These are phyloP conservation scores for Plemyria rubiginata DNA, from an alignment of 2,888 invertebrate genomes.

Conservation along the genomic window DNA sequence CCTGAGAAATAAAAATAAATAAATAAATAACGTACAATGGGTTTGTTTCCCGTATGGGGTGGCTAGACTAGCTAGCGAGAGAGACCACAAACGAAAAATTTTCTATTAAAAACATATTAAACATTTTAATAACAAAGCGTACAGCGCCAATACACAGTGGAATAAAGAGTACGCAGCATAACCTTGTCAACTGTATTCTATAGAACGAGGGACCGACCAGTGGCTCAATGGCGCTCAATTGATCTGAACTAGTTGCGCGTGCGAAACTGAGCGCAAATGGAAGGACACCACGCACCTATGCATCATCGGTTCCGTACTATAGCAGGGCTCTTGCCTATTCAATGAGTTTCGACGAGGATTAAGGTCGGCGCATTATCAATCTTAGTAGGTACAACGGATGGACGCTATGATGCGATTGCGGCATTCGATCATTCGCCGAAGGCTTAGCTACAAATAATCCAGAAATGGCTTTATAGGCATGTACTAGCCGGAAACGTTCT, in stretches of 20 bases:
- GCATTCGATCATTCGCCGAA: slow-evolving; percentile 27
- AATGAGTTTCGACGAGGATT: slow-evolving; percentile 39
- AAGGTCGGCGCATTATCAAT: slow-evolving; percentile 37
- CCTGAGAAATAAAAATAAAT: too few species aligned
- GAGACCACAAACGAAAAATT: too few species aligned
- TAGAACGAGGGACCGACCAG: slow-evolving; percentile 66
- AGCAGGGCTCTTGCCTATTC: slow-evolving; percentile 34
- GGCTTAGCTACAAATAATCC: slow-evolving; percentile 30
- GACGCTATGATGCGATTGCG: slow-evolving; percentile 32
- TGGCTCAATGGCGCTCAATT: slow-evolving; percentile 79
- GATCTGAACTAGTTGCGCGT: slow-evolving; percentile 77
- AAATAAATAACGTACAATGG: too few species aligned
- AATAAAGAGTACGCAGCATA: slow-evolving; percentile 58
- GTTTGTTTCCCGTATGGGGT: too few species aligned
- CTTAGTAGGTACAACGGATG: slow-evolving; percentile 35
- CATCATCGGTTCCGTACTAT: slow-evolving; percentile 46
- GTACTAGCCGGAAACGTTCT: slow-evolving; percentile 45
- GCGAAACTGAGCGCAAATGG: slow-evolving; percentile 69
- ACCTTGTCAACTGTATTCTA: slow-evolving; percentile 71
- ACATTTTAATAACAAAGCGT: slow-evolving; percentile 43
- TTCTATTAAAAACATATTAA: slow-evolving; percentile 40
- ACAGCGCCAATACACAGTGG: slow-evolving; percentile 51
- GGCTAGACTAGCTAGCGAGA: too few species aligned
- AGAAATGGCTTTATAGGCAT: slow-evolving; percentile 28
- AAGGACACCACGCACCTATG: slow-evolving; percentile 60